Percentiles rank a stretch among this genome's conserved stretches.
Conservation (phyloP, 2,113 vertebrate species). For the Mus pahari region DNA sequence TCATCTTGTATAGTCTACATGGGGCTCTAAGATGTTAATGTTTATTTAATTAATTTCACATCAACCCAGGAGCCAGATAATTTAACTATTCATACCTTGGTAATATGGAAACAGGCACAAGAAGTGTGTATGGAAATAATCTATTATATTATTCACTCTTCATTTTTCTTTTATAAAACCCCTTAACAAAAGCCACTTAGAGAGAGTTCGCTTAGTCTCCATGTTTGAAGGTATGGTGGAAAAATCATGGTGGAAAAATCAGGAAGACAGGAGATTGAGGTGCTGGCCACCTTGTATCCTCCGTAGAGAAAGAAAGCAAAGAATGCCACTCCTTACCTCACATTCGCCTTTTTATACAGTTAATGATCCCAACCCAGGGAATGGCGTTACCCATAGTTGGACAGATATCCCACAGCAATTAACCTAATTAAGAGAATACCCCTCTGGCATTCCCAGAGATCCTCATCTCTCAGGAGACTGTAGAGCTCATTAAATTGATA, state of each 20-base stretch:
- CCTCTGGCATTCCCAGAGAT: background rate
- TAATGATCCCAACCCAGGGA: background rate
- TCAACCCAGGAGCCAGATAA: background rate
- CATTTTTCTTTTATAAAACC: background rate
- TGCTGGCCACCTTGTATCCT: background rate
- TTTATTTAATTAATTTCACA: background rate
- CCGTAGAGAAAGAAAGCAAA: background rate
- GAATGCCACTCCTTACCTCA: background rate
- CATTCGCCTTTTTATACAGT: background rate
- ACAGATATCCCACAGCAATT: background rate
- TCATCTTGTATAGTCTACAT: background rate
- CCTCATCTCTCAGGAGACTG: background rate
- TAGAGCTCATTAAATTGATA: background rate
- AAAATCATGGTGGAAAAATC: background rate
- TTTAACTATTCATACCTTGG: background rate
- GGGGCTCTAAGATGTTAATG: background rate
- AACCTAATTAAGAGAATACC: background rate
- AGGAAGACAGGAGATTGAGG: background rate
- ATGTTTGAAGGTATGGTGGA: background rate
- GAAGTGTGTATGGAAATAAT: background rate
- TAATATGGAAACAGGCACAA: no score
- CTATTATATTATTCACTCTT: background rate
- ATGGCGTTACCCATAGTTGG: background rate
- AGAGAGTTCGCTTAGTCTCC: background rate
- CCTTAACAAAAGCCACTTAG: background rate